Percentiles rank a stretch among this genome's conserved stretches.
phyloP scores from a whole-genome alignment of 2,113 vertebrate species.

The Gopherus evgoodei region DNA sequence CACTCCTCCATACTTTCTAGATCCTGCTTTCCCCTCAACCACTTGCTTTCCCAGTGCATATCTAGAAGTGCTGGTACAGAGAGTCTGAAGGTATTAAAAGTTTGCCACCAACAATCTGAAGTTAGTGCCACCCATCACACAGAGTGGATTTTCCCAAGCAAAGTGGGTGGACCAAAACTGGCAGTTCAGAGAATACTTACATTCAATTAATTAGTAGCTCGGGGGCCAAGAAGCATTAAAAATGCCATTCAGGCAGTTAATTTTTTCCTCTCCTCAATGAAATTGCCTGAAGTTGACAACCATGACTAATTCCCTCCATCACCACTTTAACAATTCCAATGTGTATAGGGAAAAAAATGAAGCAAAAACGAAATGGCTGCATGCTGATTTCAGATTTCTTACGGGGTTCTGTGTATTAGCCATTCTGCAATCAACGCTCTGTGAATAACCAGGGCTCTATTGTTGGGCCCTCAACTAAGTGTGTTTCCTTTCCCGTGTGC shows the following conservation, averaged over 20 bases:
- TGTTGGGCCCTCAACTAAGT: not conserved
- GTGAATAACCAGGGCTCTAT: not conserved
- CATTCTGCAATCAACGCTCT: fast-evolving
- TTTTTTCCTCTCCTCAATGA: conserved; percentile 34
- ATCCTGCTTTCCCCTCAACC: not conserved
- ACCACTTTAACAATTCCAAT: conserved; percentile 41
- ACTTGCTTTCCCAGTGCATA: not conserved
- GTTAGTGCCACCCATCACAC: not conserved
- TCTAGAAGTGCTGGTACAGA: not conserved
- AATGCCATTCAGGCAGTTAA: conserved; percentile 52
- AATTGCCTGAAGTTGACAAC: conserved; percentile 49
- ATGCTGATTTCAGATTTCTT: conserved; percentile 30
- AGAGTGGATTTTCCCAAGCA: conserved; percentile 1
- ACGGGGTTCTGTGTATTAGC: not conserved
- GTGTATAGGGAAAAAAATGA: not conserved
- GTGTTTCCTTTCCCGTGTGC: not conserved
- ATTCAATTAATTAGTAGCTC: conserved; percentile 62
- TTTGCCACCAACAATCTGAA: not conserved
- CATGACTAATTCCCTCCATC: conserved; percentile 31
- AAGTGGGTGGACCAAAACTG: conserved; percentile 41
- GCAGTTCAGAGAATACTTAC: not conserved
- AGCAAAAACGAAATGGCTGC: conserved; percentile 12
- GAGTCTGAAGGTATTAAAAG: not conserved
- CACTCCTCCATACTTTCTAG: not conserved
- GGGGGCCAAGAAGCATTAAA: conserved; percentile 51